A percentile compares a stretch with the other conserved stretches of the same genome.
Conservation (phyloP, 2,888 invertebrate genomes). For the Aquatica leii region DNA sequence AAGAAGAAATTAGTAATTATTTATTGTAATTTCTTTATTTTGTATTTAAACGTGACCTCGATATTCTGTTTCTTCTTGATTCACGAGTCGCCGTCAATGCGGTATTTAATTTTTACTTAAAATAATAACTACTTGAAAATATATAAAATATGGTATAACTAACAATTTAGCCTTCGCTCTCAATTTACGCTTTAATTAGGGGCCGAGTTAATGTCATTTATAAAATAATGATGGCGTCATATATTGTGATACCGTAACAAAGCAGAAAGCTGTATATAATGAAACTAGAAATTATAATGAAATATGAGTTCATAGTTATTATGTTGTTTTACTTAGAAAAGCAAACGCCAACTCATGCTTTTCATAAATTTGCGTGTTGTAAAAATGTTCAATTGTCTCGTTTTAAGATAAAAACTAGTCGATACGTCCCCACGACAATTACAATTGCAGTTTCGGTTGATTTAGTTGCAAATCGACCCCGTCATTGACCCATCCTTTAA, state of each 20-base stretch:
- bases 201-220: constrained; percentile 52
- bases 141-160: constrained; percentile 49
- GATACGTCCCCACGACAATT: background rate
- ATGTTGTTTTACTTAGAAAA: constrained; percentile 30
- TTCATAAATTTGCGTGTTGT: constrained; percentile 12
- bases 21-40: too few relatives aligned
- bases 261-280: constrained; percentile 32
- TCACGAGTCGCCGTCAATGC: background rate
- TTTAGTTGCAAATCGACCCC: constrained; percentile 57
- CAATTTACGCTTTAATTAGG: constrained; percentile 56
- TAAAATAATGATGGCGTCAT: constrained; percentile 55
- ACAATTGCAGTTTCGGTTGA: constrained; percentile 57
- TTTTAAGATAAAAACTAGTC: constrained; percentile 6
- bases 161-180: constrained; percentile 52
- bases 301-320: constrained; percentile 36
- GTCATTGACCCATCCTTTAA: constrained; percentile 57
- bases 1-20: constrained; percentile 8
- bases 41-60: too few relatives aligned
- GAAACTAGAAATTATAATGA: constrained; percentile 36
- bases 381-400: too few relatives aligned
- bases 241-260: constrained; percentile 39
- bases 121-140: constrained; percentile 21
- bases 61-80: background rate
- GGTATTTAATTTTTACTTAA: constrained; percentile 24
- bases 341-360: constrained; percentile 24